These are phyloP conservation scores for Dynastes tityus DNA, from an alignment of 2,888 invertebrate genomes.

Conservation along the genomic window DNA sequence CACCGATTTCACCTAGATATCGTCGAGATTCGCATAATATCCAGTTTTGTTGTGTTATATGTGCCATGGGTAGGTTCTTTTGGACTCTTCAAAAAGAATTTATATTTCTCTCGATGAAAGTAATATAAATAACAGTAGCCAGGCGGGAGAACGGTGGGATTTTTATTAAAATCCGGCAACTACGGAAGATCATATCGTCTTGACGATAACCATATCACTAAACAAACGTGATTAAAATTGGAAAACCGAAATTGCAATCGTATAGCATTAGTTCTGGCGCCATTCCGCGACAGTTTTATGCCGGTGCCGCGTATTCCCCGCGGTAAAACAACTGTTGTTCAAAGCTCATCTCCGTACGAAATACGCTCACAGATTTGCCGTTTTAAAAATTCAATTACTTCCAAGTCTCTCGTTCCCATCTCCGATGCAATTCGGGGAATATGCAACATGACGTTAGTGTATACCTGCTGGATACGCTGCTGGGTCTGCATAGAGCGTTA, in stretches of 20 bases:
- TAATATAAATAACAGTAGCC: too few relatives aligned
- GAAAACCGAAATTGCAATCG: conserved; percentile 16
- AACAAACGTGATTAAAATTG: conserved; percentile 10
- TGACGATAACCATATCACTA: not conserved
- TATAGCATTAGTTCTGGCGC: not conserved
- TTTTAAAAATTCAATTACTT: conserved; percentile 29
- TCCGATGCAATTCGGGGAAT: conserved; percentile 3
- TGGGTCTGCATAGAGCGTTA: too few relatives aligned
- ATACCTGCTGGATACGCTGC: too few relatives aligned
- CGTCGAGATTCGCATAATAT: too few relatives aligned
- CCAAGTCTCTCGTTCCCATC: conserved; percentile 23
- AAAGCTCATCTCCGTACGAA: conserved; percentile 23
- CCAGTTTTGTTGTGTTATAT: too few relatives aligned
- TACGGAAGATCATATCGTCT: not conserved
- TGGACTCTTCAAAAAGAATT: too few relatives aligned
- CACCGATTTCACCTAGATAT: not conserved
- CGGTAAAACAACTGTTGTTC: conserved; percentile 23
- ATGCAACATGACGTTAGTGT: not conserved
- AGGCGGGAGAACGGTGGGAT: too few relatives aligned
- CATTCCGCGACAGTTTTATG: conserved; percentile 16
- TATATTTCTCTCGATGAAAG: too few relatives aligned
- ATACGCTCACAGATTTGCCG: conserved; percentile 20
- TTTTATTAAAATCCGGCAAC: not conserved
- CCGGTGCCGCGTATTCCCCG: not conserved
- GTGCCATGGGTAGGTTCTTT: too few relatives aligned